phyloP scores from a whole-genome alignment of 2,113 vertebrate genomes.

The Chloroceryle aenea region DNA sequence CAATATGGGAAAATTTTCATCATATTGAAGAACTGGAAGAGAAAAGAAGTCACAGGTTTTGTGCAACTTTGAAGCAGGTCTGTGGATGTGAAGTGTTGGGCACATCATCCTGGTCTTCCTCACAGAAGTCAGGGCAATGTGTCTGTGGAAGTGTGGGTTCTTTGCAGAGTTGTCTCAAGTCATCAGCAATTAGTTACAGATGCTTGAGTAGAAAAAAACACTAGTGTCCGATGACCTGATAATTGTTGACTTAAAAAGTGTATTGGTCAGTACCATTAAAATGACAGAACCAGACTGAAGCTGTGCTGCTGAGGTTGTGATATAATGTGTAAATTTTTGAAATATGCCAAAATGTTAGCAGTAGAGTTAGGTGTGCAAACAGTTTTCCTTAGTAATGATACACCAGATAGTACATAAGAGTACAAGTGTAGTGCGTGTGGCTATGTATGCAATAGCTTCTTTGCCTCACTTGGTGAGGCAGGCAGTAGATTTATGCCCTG shows the following conservation, averaged over 20 bases:
- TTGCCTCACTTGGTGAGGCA: background rate
- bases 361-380: background rate
- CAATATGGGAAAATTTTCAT: background rate
- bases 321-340: background rate
- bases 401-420: background rate
- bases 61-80: background rate
- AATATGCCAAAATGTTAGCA: background rate
- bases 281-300: background rate
- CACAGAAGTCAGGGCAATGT: background rate
- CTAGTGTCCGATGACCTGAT: background rate
- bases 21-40: background rate
- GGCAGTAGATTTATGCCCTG: background rate
- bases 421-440: background rate
- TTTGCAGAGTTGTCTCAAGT: background rate
- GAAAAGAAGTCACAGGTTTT: background rate
- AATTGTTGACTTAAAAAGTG: background rate
- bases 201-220: background rate
- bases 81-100: background rate
- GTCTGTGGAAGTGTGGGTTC: background rate
- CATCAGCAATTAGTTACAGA: background rate
- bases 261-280: background rate
- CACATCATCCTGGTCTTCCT: background rate
- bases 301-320: background rate
- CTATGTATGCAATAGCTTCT: background rate
- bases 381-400: background rate